Evolutionary conservation across 2,113 vertebrate species (phyloP), one percentile per base, ranked within the genome.

Genomic region (Coturnix japonica): DNA sequence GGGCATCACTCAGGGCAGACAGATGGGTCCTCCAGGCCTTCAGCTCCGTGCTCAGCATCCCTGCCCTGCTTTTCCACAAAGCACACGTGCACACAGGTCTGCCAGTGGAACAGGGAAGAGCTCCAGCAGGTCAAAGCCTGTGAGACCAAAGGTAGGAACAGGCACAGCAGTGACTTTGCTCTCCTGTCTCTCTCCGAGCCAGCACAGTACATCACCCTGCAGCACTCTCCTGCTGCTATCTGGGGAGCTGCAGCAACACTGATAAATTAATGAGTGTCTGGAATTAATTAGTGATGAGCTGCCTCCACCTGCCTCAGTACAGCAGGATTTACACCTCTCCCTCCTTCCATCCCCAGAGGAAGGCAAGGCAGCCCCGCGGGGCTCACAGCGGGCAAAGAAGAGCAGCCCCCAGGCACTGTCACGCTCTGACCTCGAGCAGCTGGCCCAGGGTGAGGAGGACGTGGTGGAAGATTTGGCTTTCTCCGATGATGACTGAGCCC

Each of bases 361-460:
- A 13, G 91, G 43, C 31, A 0, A 8, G 46, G 84, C 21, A 19
- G 74, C 46, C 2, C 11, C 64, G 3, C 9, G 0, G 21, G 11
- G 12, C 25, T 12, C 72, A 47, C 76, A 4, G 2, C 77, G 93
- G 90, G 64, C 84, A 54, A 80, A 30, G 85, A 87, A 59, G 37
- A 75, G 54, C 73, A 0, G 65, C 16, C 47, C 59, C 3, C 81
- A 2, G 2, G 95, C 74, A 10, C 54, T 98, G 91, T 96, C 97
- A 6, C 97, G 91, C 1, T 70, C 97, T 0, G 98, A 98, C 95
- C 97, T 99, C 39, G 84, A 98, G 53, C 97, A 92, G 82, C 97
- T 99, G 84, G 98, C 98, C 2, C 97, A 96, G 86, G 99, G 99
- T 35, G 98, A 96, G 0, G 98, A 98, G 41, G 99, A 99, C n/a